Percentiles rank a stretch among this genome's conserved stretches.
These are phyloP conservation scores for Anser brachyrhynchus DNA, from an alignment of 2,113 vertebrate genomes.

Conservation along the genomic window DNA sequence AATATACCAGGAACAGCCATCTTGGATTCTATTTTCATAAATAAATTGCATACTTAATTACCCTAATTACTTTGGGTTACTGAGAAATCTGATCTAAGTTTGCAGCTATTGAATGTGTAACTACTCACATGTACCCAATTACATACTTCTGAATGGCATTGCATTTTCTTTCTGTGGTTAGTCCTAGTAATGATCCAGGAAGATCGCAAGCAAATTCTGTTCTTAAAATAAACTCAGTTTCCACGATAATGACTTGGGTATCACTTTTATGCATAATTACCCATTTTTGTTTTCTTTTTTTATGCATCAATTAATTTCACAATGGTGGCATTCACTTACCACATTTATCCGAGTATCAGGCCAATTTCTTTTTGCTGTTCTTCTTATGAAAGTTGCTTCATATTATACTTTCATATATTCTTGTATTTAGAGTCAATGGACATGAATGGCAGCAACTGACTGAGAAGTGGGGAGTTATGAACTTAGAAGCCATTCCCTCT, in stretches of 20 bases:
- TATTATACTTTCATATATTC: not conserved
- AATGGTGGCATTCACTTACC: not conserved
- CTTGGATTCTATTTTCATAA: not conserved
- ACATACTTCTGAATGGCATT: not conserved
- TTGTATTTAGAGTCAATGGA: not conserved
- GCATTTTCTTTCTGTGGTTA: conserved; percentile 13
- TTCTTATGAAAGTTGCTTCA: not conserved
- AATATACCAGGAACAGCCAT: not conserved
- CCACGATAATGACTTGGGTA: conserved; percentile 9
- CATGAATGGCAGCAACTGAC: not conserved
- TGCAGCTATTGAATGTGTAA: not conserved
- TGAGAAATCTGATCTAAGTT: not conserved
- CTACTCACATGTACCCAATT: not conserved
- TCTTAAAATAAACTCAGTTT: conserved; percentile 37
- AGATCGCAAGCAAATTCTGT: conserved; percentile 19
- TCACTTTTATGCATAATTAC: conserved; percentile 18
- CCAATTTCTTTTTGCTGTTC: not conserved
- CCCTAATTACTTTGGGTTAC: not conserved
- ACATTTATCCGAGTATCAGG: not conserved
- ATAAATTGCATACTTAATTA: conserved; percentile 12
- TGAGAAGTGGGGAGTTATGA: not conserved
- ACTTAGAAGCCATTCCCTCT: accelerated
- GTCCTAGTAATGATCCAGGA: conserved; percentile 39
- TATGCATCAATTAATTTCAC: not conserved
- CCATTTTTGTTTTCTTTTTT: not conserved